Conservation (phyloP, 2,888 invertebrate genomes). For the Aphodius granarius region DNA sequence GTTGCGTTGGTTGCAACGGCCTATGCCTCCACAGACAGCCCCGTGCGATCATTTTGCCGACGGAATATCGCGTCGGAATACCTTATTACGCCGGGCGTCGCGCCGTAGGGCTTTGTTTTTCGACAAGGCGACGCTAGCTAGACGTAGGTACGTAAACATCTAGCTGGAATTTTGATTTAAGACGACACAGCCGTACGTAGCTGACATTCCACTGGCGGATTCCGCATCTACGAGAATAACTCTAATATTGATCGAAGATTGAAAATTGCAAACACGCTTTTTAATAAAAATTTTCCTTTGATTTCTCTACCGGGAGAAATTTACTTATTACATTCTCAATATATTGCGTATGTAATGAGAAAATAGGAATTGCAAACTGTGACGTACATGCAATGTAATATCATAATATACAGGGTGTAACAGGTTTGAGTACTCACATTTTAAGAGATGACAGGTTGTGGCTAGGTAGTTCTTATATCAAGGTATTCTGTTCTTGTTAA, state of each 20-base stretch:
- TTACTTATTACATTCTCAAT: not conserved
- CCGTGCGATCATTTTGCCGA: not conserved
- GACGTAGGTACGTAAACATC: conserved; percentile 17
- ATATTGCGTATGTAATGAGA: not conserved
- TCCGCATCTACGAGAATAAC: not conserved
- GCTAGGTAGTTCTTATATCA: no score
- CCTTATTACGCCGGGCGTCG: conserved; percentile 20
- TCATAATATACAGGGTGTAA: no score
- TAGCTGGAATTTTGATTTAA: conserved; percentile 20
- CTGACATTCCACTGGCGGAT: conserved; percentile 7
- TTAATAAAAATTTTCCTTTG: not conserved
- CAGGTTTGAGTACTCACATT: no score
- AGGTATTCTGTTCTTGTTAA: no score
- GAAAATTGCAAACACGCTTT: not conserved
- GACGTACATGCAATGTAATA: no score
- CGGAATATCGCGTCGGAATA: conserved; percentile 22
- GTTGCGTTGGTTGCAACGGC: conserved; percentile 35
- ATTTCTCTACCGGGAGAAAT: not conserved
- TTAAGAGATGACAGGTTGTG: no score
- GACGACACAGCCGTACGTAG: conserved; percentile 4
- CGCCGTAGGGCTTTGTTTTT: conserved; percentile 16
- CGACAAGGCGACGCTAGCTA: not conserved
- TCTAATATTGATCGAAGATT: not conserved
- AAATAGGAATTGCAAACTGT: not conserved
- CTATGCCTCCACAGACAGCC: conserved; percentile 31